Percentiles rank a stretch among this genome's conserved stretches.
Evolutionary conservation across 2,113 vertebrate genomes (phyloP).

Genomic region (Sinocyclocheilus grahami): DNA sequence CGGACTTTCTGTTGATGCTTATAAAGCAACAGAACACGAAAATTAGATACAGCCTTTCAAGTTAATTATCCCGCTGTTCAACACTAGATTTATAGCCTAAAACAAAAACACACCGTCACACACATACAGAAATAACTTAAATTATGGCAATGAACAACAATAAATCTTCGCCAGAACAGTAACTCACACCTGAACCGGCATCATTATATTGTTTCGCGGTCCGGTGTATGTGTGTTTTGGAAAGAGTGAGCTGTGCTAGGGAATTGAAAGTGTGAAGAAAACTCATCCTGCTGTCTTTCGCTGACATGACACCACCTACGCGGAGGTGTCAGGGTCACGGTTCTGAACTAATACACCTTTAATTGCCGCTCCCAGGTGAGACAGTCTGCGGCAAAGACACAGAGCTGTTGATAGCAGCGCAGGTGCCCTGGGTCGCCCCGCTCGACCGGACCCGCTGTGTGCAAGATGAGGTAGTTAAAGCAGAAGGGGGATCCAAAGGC

Average conservation of each 20-base stretch:
- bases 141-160: constrained; percentile 40
- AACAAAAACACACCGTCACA: background rate
- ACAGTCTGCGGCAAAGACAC: constrained; percentile 47
- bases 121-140: constrained; percentile 23
- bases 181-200: background rate
- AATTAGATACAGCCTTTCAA: constrained; percentile 40
- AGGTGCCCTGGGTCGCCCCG: constrained; percentile 47
- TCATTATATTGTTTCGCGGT: background rate
- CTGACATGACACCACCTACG: constrained; percentile 35
- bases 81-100: constrained; percentile 24
- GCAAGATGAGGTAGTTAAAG: constrained; percentile 43
- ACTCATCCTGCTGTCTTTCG: constrained; percentile 12
- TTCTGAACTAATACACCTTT: constrained; percentile 63
- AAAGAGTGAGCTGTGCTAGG: background rate
- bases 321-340: constrained; percentile 58
- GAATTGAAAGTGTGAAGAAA: constrained; percentile 32
- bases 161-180: constrained; percentile 11
- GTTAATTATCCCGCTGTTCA: constrained; percentile 36
- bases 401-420: constrained; percentile 62
- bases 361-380: constrained; percentile 69
- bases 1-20: constrained; percentile 16
- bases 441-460: constrained; percentile 3
- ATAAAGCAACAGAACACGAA: constrained; percentile 18
- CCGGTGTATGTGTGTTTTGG: background rate
- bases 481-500: constrained; percentile 43